Evolutionary conservation across 2,888 invertebrate species (phyloP).

Genomic region (Ypsolopha sequella): DNA sequence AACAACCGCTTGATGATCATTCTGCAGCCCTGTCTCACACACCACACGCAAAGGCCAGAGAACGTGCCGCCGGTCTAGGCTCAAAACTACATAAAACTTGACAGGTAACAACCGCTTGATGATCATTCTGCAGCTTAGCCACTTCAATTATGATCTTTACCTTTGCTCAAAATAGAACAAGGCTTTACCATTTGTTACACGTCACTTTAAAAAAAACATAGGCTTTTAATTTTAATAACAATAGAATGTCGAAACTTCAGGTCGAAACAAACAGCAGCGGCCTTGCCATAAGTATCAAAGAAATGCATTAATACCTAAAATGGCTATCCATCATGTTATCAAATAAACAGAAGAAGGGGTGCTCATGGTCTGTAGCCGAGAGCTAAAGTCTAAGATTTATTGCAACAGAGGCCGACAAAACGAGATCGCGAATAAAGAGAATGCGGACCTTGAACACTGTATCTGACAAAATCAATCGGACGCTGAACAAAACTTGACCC

Average conservation of each 20-base stretch:
- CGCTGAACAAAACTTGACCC: conserved; percentile 63
- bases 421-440: conserved; percentile 69
- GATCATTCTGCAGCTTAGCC: not conserved
- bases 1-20: not conserved
- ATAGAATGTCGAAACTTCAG: conserved; percentile 14
- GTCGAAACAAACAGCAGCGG: conserved; percentile 14
- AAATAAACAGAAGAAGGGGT: conserved; percentile 51
- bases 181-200: conserved; percentile 3
- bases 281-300: conserved; percentile 39
- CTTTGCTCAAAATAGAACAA: conserved; percentile 2
- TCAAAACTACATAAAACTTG: not conserved
- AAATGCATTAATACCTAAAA: conserved; percentile 45
- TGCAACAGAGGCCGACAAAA: conserved; percentile 65
- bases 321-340: conserved; percentile 59
- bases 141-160: not conserved
- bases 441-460: conserved; percentile 64
- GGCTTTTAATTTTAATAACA: conserved; percentile 8
- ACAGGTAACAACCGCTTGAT: not conserved
- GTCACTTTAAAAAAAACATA: conserved; percentile 1
- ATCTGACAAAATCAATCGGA: conserved; percentile 70
- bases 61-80: too few relatives aligned
- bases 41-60: too few relatives aligned
- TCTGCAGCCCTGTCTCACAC: too few relatives aligned
- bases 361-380: conserved; percentile 40
- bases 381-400: conserved; percentile 54